Evolutionary conservation across 2,797 vertebrate genomes (phyloP).

Genomic region (Peromyscus melanophrys): DNA sequence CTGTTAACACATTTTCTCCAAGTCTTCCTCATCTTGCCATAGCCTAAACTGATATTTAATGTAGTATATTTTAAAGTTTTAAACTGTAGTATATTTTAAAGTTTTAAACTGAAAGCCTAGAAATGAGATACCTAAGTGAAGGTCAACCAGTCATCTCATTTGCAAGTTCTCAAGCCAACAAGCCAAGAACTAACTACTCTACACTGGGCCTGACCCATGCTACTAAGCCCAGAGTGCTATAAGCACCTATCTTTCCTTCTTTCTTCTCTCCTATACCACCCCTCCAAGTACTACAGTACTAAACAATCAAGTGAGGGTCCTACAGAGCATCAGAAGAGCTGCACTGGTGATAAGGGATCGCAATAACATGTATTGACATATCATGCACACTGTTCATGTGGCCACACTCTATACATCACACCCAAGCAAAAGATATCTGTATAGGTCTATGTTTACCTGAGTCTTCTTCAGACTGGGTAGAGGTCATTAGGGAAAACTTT

Average conservation of each 20-base stretch:
- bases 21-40: conserved; percentile 83
- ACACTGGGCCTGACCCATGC: not conserved
- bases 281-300: conserved; percentile 40
- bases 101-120: conserved; percentile 58
- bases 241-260: not conserved
- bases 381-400: conserved; percentile 80
- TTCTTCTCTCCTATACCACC: not conserved
- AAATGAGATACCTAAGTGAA: conserved; percentile 67
- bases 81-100: not conserved
- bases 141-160: conserved; percentile 3
- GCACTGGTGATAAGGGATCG: conserved; percentile 81
- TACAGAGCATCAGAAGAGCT: conserved; percentile 82
- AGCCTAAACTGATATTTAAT: conserved; percentile 80
- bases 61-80: conserved; percentile 18
- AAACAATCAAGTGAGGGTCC: conserved; percentile 85
- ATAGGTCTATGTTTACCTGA: conserved; percentile 91
- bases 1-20: conserved; percentile 81
- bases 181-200: not conserved
- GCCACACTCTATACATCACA: conserved; percentile 78
- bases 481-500: conserved; percentile 92
- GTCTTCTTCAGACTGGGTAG: conserved; percentile 88
- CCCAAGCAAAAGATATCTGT: conserved; percentile 86
- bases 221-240: not conserved
- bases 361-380: conserved; percentile 80
- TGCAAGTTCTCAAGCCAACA: conserved; percentile 9